These are phyloP conservation scores for Drosophila monieri DNA, from an alignment of 2,888 invertebrate species.

Conservation along the genomic window DNA sequence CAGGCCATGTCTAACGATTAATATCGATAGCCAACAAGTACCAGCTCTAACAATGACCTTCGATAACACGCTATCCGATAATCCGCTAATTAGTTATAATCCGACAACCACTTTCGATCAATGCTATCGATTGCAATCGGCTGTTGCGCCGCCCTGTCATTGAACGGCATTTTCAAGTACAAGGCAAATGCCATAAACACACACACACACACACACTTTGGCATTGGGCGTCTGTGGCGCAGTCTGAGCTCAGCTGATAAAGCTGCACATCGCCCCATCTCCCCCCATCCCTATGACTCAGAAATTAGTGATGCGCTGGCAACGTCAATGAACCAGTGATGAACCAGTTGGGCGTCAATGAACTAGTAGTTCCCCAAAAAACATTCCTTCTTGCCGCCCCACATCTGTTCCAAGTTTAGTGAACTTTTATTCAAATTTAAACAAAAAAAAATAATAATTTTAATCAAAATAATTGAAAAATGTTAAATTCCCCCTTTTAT, in stretches of 20 bases:
- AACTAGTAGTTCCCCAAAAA: neutral
- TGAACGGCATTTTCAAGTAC: slow-evolving; percentile 61
- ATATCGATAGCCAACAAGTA: no score
- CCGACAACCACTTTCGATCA: slow-evolving; percentile 17
- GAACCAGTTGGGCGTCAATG: no score
- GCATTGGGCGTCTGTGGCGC: slow-evolving; percentile 6
- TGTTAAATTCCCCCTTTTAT: neutral
- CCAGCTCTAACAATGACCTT: no score
- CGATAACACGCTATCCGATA: neutral
- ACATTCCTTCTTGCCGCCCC: neutral
- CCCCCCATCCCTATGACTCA: slow-evolving; percentile 18
- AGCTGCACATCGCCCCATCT: neutral
- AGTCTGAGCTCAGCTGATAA: slow-evolving; percentile 20
- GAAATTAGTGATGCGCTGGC: slow-evolving; percentile 8
- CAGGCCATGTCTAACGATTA: no score
- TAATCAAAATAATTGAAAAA: neutral
- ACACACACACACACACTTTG: no score
- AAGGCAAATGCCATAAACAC: slow-evolving; percentile 12
- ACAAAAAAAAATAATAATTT: neutral
- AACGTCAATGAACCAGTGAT: neutral
- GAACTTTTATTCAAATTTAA: neutral
- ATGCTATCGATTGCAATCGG: slow-evolving; percentile 26
- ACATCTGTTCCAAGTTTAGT: neutral
- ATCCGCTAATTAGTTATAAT: slow-evolving; percentile 1
- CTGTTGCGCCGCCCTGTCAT: slow-evolving; percentile 54